Evolutionary conservation across 2,888 invertebrate genomes (phyloP).

Genomic region (Aleiodes leptofemur): DNA sequence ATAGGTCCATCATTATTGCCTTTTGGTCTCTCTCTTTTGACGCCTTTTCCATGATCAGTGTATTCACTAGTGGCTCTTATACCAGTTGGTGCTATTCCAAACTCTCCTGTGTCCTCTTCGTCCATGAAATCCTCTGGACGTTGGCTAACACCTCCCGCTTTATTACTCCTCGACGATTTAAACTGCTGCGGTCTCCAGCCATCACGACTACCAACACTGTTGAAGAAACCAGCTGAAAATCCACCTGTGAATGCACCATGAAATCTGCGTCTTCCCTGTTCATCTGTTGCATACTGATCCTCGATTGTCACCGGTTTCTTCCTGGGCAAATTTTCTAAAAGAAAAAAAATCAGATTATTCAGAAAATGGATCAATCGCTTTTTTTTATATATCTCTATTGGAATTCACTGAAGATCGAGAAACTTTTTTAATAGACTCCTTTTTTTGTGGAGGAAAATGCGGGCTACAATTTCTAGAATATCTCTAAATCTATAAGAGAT

Average conservation of each 20-base stretch:
- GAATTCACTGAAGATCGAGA: not conserved
- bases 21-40: slow-evolving; percentile 71
- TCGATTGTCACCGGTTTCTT: slow-evolving; percentile 87
- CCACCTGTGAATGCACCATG: slow-evolving; percentile 99
- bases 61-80: slow-evolving; percentile 90
- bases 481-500: too few relatives aligned
- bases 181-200: slow-evolving; percentile 96
- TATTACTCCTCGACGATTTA: slow-evolving; percentile 89
- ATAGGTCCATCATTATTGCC: slow-evolving; percentile 70
- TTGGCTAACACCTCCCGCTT: slow-evolving; percentile 78
- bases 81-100: slow-evolving; percentile 94
- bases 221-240: slow-evolving; percentile 98
- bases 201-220: slow-evolving; percentile 96
- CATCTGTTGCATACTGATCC: slow-evolving; percentile 94
- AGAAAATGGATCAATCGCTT: too few relatives aligned
- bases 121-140: slow-evolving; percentile 98
- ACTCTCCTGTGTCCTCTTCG: slow-evolving; percentile 95
- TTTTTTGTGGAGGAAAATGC: too few relatives aligned
- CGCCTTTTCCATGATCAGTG: slow-evolving; percentile 72
- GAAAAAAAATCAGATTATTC: slow-evolving; percentile 23
- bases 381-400: too few relatives aligned
- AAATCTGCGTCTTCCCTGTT: slow-evolving; percentile 91
- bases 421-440: too few relatives aligned
- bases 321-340: slow-evolving; percentile 84
- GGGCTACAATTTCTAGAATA: too few relatives aligned